Evolutionary conservation across 2,113 vertebrate species (phyloP).

Genomic region (Isurus oxyrinchus): DNA sequence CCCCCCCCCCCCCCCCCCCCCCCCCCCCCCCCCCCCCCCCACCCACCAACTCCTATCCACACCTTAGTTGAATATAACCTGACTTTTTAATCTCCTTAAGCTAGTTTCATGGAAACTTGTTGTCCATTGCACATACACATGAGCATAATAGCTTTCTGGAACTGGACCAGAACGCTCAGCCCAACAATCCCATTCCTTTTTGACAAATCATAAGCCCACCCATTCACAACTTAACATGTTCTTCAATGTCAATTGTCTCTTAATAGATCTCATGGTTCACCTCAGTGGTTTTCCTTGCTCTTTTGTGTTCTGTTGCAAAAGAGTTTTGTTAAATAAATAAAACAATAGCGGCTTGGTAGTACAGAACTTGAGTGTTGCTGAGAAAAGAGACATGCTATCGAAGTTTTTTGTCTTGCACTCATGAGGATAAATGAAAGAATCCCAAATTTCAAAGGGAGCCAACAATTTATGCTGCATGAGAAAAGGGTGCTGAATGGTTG

Average conservation of each 20-base stretch:
- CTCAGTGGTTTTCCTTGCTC: not conserved
- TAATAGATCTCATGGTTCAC: not conserved
- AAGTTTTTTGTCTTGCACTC: no score
- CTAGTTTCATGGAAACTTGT: not conserved
- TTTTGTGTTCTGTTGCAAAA: not conserved
- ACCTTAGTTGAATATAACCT: not conserved
- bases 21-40: no score
- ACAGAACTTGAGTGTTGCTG: no score
- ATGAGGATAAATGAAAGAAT: no score
- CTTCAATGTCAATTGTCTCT: not conserved
- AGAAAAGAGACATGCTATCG: no score
- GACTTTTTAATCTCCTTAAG: not conserved
- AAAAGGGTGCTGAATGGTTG: no score
- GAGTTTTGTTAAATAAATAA: no score
- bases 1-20: no score
- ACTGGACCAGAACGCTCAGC: not conserved
- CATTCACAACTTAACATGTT: not conserved
- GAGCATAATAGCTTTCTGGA: not conserved
- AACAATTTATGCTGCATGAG: no score
- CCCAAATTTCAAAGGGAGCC: no score
- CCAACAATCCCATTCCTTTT: not conserved
- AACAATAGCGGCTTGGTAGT: no score
- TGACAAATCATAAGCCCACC: not conserved
- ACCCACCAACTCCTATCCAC: not conserved
- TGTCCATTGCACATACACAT: not conserved